Base-by-base conservation (phyloP, 2,888 invertebrate species). In the Megaustenia siamemsis region DNA sequence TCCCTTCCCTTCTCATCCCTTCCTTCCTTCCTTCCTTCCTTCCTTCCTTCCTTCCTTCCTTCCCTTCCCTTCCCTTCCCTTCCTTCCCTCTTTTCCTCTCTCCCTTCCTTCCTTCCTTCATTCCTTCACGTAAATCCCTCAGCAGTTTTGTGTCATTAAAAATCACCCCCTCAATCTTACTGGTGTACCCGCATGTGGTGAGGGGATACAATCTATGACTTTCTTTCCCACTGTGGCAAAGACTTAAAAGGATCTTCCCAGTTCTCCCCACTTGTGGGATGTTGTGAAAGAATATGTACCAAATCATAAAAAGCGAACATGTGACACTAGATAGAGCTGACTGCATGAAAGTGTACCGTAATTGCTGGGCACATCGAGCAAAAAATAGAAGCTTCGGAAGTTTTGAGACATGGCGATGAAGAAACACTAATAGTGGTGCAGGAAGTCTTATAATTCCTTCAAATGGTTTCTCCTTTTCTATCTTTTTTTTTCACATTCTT, bases 21-120 rank as follows among this genome's bases (percentile, higher is more conserved):
- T 56, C 53, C 69, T 71, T 35, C 56, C 35, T 81, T 56, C 71
- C 71, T 81, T 49, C 49, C 43, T 71, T 53, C 56, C 49, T 81
- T 21, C 35, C 35, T 81, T 35, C 69, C 66, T 66, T 35, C 43
- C 28, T 63, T 63, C 6, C 43, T 40, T 2, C 38, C 75, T 63
- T 73, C 28, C 56, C 38, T 12, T 78, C 40, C 18, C 76, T 45
- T 35, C 56, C 43, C 69, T 32, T 18, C 66, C 69, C n/a, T n/a
- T 6, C 80, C 56, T 40, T 45, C 35, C 38, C 28, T 28, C 80
- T 1, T 1, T n/a, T 28, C 35, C 10, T 6, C 80, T n/a, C n/a
- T 5, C 56, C 10, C 24, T 0, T 24, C 56, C 56, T 24, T 56
- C 24, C n/a, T 56, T 0, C 24, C 6, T 56, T 1, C n/a, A 24